Base-by-base conservation (phyloP, 1,140 invertebrate genomes). In the Arctopsyche grandis region DNA sequence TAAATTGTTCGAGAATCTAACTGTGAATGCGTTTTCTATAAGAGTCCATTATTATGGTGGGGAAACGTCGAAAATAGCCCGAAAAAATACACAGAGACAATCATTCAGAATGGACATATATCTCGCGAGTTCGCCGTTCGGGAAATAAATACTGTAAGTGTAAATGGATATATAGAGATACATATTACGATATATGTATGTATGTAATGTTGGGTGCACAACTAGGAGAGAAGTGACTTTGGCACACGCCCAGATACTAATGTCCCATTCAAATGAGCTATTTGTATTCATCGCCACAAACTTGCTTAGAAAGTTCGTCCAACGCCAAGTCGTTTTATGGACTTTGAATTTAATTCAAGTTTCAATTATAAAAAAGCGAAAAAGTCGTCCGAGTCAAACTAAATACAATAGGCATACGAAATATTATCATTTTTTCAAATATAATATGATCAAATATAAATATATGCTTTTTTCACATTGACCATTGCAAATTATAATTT, bases 221-320 rank as follows among this genome's bases (percentile, higher is more conserved):
- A 79, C 21, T 66, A n/a, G 63, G 5, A 26, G 9, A 0, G 10
- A 26, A 66, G 16, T 60, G 46, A 24, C 80, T 77, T 87, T 86
- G 87, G 84, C 38, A 4, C 9, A 24, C 75, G 84, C 85, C 87
- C 87, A 88, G 85, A 84, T 86, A 86, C 85, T 88, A 87, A 89
- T 87, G 87, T 86, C 83, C 86, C 87, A 88, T 88, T 89, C 86
- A 88, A 88, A 85, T 85, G 84, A 84, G 86, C 86, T 88, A 88
- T 82, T 83, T 78, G 77, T 81, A 69, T 69, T 38, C 73, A 29
- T 16, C 44, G 56, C 10, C 21, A 66, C 63, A 66, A 66, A 66
- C 22, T 66, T 66, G 63, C 63, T 26, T 22, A 29, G 63, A 66
- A 66, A 22, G 22, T 26, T 66, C 24, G 63, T 14, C 22, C 24